phyloP scores from a whole-genome alignment of 2,113 vertebrate genomes.

The Hystrix brachyura region DNA sequence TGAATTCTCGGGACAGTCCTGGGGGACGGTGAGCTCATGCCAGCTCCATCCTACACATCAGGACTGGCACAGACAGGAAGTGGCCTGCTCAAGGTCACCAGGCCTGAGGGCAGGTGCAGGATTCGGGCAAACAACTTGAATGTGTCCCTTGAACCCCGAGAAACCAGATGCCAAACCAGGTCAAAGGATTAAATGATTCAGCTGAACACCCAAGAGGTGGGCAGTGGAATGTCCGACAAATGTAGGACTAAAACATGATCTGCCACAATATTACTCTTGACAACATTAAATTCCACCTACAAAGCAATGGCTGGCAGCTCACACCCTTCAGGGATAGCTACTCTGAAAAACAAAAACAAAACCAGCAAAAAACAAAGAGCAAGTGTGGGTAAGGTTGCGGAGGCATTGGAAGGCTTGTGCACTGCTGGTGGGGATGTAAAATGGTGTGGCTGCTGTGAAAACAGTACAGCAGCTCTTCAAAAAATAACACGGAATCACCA shows the following conservation, averaged over 20 bases:
- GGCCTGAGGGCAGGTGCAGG: not conserved
- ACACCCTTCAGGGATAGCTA: not conserved
- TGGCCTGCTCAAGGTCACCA: not conserved
- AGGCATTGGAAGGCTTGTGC: fast-evolving
- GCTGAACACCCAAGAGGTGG: not conserved
- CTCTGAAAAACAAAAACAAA: not conserved
- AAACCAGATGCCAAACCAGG: not conserved
- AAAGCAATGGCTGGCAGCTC: fast-evolving
- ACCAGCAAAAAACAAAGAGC: too few species aligned
- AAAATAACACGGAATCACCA: fast-evolving
- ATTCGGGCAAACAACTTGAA: not conserved
- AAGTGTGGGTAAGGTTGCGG: fast-evolving
- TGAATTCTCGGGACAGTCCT: not conserved
- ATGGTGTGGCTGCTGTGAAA: fast-evolving
- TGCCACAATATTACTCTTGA: not conserved
- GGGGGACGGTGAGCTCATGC: not conserved
- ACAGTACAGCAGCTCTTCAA: not conserved
- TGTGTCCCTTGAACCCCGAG: not conserved
- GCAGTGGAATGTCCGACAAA: not conserved
- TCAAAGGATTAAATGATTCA: not conserved
- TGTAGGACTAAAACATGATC: fast-evolving
- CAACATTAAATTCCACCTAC: fast-evolving
- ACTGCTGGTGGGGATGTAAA: fast-evolving
- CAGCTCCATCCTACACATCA: not conserved
- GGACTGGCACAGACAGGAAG: not conserved